Evolutionary conservation across 2,888 invertebrate genomes (phyloP).

Genomic region (Venustoraphidia nigricollis): DNA sequence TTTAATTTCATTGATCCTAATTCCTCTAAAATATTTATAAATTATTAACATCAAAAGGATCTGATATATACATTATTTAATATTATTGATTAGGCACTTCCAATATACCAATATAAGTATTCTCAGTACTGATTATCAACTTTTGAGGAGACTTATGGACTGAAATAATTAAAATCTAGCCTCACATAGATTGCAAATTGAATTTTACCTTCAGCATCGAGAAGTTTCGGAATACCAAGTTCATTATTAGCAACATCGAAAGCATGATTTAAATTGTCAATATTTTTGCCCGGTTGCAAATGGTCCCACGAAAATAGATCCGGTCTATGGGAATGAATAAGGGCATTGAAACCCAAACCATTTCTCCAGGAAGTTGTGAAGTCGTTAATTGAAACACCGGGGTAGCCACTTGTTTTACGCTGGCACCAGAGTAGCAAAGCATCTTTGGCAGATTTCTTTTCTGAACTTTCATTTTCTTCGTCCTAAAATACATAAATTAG

Average conservation of each 20-base stretch:
- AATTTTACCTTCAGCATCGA: slow-evolving; percentile 74
- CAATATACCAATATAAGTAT: too few species aligned
- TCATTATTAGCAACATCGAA: slow-evolving; percentile 89
- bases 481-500: slow-evolving; percentile 38
- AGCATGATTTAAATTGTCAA: slow-evolving; percentile 94
- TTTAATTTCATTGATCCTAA: too few species aligned
- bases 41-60: too few species aligned
- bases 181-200: not conserved
- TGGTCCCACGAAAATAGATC: slow-evolving; percentile 83
- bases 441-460: slow-evolving; percentile 98
- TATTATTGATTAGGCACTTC: too few species aligned
- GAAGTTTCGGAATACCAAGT: slow-evolving; percentile 79
- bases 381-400: slow-evolving; percentile 75
- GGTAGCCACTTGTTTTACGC: slow-evolving; percentile 90
- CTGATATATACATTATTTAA: too few species aligned
- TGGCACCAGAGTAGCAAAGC: slow-evolving; percentile 97
- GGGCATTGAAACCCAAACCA: slow-evolving; percentile 95
- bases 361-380: slow-evolving; percentile 90
- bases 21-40: too few species aligned
- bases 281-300: slow-evolving; percentile 65
- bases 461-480: slow-evolving; percentile 90
- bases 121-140: too few species aligned
- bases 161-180: not conserved
- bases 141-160: not conserved
- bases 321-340: slow-evolving; percentile 94